Evolutionary conservation across 2,888 invertebrate species (phyloP), one percentile per base, ranked within the genome.

Genomic region (Pristionchus mayeri): DNA sequence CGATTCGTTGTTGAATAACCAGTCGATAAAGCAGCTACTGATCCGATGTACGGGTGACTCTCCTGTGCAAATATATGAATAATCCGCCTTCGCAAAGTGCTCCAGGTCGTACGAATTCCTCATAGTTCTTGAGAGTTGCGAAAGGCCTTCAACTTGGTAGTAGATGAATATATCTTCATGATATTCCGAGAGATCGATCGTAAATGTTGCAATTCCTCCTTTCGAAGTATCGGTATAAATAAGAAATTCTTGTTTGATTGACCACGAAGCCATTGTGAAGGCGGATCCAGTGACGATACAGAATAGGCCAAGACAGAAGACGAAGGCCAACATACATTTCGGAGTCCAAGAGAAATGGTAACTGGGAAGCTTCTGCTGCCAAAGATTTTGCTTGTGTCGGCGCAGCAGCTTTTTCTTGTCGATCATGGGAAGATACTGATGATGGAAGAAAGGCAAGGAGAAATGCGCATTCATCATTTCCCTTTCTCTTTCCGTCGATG

Each of bases 331-430:
- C n/a, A 71, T 21, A 24, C 9, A 40, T 18, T 21, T 63, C 6
- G 63, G 30, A 18, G 21, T 40, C 11, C 27, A 40, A 34, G 40
- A 6, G 30, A 40, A 71, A 7, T 44, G 71, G 40, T 44, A n/a
- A 24, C 40, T n/a, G 9, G 71, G 71, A 71, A 71, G 71, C 44
- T 71, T 71, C 40, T 71, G 71, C 24, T 71, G 71, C 13, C 44
- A 7, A 40, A 71, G 71, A 71, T 40, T 13, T 7, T 71, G n/a
- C 9, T 40, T 11, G 63, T 34, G 34, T 37, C 63, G n/a, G n/a
- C n/a, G n/a, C n/a, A n/a, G n/a, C n/a, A n/a, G n/a, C n/a, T n/a
- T 34, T 34, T 34, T 21, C 3, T 18, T 2, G 1, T 63, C 30
- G 16, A 27, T 18, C 63, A 63, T 63, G 34, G 63, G 63, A 44